These are phyloP conservation scores for Drosophila mayaguana DNA, from an alignment of 2,888 invertebrate species.

Conservation along the genomic window DNA sequence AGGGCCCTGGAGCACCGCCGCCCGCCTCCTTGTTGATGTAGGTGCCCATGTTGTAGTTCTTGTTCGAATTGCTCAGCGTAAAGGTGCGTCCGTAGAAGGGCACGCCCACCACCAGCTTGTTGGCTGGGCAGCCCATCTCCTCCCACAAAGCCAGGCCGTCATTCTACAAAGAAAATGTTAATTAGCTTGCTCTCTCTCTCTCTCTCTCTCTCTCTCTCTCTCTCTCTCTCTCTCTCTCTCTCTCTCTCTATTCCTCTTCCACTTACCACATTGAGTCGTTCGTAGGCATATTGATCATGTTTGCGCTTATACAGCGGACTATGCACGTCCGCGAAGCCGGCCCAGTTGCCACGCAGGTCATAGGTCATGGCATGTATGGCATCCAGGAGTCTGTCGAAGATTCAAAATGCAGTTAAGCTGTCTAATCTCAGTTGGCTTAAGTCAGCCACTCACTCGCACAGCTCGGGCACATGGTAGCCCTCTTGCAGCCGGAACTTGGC, in stretches of 20 bases:
- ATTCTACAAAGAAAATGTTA: constrained; percentile 87
- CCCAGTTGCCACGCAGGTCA: constrained; percentile 95
- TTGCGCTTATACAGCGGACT: constrained; percentile 94
- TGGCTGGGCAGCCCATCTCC: constrained; percentile 93
- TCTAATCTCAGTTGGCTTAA: too few species aligned
- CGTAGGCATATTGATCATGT: constrained; percentile 95
- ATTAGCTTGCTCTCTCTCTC: neutral
- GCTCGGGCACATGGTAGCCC: constrained; percentile 95
- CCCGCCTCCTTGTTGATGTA: constrained; percentile 96
- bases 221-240: neutral
- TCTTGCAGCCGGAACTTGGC: constrained; percentile 94
- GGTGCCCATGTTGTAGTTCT: constrained; percentile 93
- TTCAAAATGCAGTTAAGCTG: neutral
- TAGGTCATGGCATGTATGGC: constrained; percentile 95
- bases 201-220: too few species aligned
- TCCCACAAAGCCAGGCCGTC: constrained; percentile 95
- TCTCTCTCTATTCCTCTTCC: too few species aligned
- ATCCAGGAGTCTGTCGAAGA: constrained; percentile 88
- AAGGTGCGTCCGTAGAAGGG: constrained; percentile 96
- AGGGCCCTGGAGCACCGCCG: constrained; percentile 93
- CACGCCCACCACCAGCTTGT: constrained; percentile 94
- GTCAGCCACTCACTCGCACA: constrained; percentile 90
- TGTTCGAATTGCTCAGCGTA: constrained; percentile 92
- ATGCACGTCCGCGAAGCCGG: constrained; percentile 95
- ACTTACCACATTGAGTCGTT: constrained; percentile 93